phyloP scores from a whole-genome alignment of 2,888 invertebrate genomes.

The Plebejus melissa region DNA sequence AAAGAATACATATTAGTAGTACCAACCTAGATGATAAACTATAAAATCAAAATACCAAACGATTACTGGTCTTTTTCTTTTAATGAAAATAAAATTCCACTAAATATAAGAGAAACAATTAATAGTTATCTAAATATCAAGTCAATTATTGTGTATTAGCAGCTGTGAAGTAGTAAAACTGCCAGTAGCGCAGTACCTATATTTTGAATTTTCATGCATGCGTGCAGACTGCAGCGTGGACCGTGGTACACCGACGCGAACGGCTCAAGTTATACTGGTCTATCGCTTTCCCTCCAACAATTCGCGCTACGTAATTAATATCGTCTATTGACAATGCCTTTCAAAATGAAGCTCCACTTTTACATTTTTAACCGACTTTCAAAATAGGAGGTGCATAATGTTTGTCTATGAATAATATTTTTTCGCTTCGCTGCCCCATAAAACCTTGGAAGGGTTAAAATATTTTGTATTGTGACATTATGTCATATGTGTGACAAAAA shows the following conservation, averaged over 20 bases:
- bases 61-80: too few relatives aligned
- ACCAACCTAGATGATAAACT: too few relatives aligned
- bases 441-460: not conserved
- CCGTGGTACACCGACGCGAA: not conserved
- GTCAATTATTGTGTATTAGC: not conserved
- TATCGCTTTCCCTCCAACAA: slow-evolving; percentile 6
- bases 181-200: not conserved
- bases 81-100: too few relatives aligned
- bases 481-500: not conserved
- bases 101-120: not conserved
- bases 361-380: not conserved
- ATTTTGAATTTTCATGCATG: not conserved
- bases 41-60: too few relatives aligned
- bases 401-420: too few relatives aligned
- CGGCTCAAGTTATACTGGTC: not conserved
- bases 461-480: not conserved
- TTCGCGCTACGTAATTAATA: not conserved
- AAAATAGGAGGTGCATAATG: not conserved
- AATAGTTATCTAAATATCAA: not conserved
- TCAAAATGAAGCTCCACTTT: not conserved
- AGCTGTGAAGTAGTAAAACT: not conserved
- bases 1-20: too few relatives aligned
- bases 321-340: not conserved
- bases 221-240: not conserved
- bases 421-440: not conserved